Base-by-base conservation (phyloP, 2,113 vertebrate species). In the Lamprologus sp. region DNA sequence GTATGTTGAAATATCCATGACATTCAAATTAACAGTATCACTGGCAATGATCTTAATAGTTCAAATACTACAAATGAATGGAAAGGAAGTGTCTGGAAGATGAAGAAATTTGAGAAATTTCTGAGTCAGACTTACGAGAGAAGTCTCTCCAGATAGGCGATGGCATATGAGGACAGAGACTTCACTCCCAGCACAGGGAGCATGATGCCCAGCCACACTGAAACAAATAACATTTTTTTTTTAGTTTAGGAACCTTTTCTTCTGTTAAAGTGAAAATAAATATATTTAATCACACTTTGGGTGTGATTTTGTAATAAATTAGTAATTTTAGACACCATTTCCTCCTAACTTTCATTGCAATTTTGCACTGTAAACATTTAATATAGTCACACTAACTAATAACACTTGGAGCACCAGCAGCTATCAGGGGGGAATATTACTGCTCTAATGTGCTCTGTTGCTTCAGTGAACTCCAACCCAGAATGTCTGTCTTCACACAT, bases 131-230 rank as follows among this genome's bases (percentile, higher is more conserved):
- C 98, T 98, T 93, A 99, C 99, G 95, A 95, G 35, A 99, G 97
- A 13, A 99, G 97, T 14, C 98, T 96, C 37, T 99, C 98, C 96
- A 99, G 94, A 89, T 99, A 99, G 3, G 97, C 90, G 0, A 99
- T 97, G 5, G 99, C 98, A 1, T 98, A 99, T 0, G 97, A 97
- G 0, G 98, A 99, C 31, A 99, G 95, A 4, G 97, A 88, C 91
- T 97, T 99, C 83, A 98, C 95, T n/a, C 98, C 99, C 21, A 99
- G 96, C 86, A 99, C 98, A 0, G 98, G 98, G 45, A 99, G 97
- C 99, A 99, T 99, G 90, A 99, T 94, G 0, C 97, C 96, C 7
- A 99, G 96, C 98, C 99, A 99, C 89, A 99, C 99, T 99, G 95
- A n/a, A 95, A 91, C 65, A 84, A 81, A 56, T 7, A 83, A 82